phyloP scores from a whole-genome alignment of 37 sponge, comb jelly and placozoan species.

The Ianthella basta region DNA sequence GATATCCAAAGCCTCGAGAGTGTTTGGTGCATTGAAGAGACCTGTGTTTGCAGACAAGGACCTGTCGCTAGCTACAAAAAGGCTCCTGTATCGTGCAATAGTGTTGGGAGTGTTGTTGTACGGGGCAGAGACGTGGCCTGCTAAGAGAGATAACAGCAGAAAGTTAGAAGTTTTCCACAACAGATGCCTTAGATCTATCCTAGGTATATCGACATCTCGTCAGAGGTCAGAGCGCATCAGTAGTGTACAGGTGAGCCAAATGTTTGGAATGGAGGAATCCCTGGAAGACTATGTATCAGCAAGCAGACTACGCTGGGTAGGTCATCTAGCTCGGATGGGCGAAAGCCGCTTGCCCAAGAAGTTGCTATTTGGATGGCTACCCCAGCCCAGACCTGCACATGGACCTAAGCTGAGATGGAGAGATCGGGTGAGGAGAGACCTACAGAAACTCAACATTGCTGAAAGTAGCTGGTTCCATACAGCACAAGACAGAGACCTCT shows the following conservation, averaged over 20 bases:
- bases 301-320: neutral
- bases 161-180: neutral
- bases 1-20: neutral
- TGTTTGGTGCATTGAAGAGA: neutral
- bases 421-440: too few relatives aligned
- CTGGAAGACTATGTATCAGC: neutral
- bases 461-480: too few relatives aligned
- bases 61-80: neutral
- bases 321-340: neutral
- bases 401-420: too few relatives aligned
- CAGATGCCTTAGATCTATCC: neutral
- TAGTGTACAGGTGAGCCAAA: neutral
- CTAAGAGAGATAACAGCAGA: neutral
- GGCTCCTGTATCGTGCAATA: neutral
- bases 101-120: neutral
- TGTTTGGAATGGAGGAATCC: neutral
- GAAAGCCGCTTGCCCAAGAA: neutral
- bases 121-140: neutral
- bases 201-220: neutral
- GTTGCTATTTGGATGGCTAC: too few relatives aligned
- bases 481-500: too few relatives aligned
- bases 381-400: too few relatives aligned
- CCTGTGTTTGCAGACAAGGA: neutral
- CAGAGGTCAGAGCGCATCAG: neutral
- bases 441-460: too few relatives aligned